Base-by-base conservation (phyloP, 1,140 invertebrate genomes). In the Papilio dardanus region DNA sequence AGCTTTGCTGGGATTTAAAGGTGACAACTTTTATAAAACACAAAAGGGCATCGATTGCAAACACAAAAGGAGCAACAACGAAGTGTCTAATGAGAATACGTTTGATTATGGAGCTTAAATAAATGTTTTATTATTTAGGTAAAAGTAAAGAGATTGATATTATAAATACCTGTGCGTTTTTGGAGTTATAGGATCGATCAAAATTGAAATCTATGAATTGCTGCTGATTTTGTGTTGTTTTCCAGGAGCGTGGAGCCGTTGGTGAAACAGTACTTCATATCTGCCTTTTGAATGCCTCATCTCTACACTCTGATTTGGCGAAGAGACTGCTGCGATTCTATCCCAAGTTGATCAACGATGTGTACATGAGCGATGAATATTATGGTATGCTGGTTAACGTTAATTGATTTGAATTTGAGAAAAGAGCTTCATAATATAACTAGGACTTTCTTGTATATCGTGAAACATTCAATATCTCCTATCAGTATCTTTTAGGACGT, bases 341-440 rank as follows among this genome's bases (percentile, higher is more conserved):
- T 93, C 99, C 99, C 0, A 98, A 98, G 88, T 95, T 99, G 0
- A 98, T 99, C 81, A 97, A 99, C 86, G 99, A 99, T 88, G 97
- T 99, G 80, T 99, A 99, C 90, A 96, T 99, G 87, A 96, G 96
- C 62, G 99, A 99, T 82, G 99, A 99, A 90, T 99, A 99, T 91
- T 99, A 99, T 87, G 98, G 98, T 98, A 94, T 90, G 80, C 76
- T n/a, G n/a, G n/a, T n/a, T n/a, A n/a, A n/a, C n/a, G n/a, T n/a
- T n/a, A n/a, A n/a, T n/a, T n/a, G n/a, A 14, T 68, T 67, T 62
- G 2, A 66, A 1, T 3, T 62, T 30, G 30, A 5, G 16, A n/a
- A 16, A 16, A 42, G 40, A 42, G 40, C 3, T 42, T n/a, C 5
- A 16, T 42, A 42, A 42, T n/a, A n/a, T 46, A 6, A 46, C 16